Percentiles rank a stretch among this genome's conserved stretches.
These are phyloP conservation scores for Neodiprion fabricii DNA, from an alignment of 1,140 invertebrate genomes.

Conservation along the genomic window DNA sequence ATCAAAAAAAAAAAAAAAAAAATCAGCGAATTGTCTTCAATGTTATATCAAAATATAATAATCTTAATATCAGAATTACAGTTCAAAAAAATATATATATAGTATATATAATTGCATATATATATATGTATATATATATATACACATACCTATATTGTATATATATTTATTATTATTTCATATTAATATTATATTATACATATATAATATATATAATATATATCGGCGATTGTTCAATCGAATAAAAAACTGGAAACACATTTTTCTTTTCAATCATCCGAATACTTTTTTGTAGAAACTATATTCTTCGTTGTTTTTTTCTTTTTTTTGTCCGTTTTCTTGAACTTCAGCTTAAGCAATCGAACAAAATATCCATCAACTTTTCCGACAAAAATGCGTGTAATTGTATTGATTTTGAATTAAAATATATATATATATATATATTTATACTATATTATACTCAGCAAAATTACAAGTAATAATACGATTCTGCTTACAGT, in stretches of 20 bases:
- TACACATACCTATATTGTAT: background rate
- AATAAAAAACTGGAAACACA: background rate
- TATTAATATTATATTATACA: constrained; percentile 33
- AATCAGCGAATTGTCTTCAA: too few species aligned
- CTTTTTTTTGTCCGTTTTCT: background rate
- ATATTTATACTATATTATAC: background rate
- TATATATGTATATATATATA: too few species aligned
- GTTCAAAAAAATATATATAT: constrained; percentile 4
- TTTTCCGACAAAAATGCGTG: too few species aligned
- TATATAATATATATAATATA: constrained; percentile 22
- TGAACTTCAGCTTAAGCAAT: background rate
- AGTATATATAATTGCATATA: background rate
- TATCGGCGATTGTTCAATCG: constrained; percentile 17
- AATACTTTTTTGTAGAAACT: too few species aligned
- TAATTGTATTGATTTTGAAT: background rate
- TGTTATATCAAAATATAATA: background rate
- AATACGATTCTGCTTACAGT: background rate
- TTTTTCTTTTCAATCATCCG: background rate
- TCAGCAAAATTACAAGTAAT: background rate
- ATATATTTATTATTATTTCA: constrained; percentile 34
- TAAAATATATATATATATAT: background rate
- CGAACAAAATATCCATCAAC: too few species aligned
- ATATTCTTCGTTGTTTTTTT: background rate
- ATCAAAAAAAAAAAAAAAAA: too few species aligned
- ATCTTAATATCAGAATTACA: background rate